Percentiles rank a stretch among this genome's conserved stretches.
Evolutionary conservation across 2,113 vertebrate species (phyloP).

Genomic region (Colinus virginianus): DNA sequence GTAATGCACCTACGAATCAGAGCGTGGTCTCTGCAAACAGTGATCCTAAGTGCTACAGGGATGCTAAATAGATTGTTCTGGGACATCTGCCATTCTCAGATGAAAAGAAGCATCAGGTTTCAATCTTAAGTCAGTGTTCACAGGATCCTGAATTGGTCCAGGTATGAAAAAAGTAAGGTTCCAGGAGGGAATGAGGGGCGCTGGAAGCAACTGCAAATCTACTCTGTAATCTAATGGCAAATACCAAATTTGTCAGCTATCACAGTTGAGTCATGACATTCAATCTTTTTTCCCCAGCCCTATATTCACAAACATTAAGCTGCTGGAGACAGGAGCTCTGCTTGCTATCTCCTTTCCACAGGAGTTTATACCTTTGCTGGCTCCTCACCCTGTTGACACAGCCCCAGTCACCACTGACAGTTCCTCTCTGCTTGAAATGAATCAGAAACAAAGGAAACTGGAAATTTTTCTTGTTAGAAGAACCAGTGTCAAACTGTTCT

Average conservation of each 20-base stretch:
- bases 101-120: neutral
- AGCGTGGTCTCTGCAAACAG: neutral
- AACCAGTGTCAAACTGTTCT: slow-evolving; percentile 18
- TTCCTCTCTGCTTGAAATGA: neutral
- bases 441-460: neutral
- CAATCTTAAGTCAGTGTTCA: neutral
- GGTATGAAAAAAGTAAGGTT: neutral
- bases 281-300: neutral
- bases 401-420: neutral
- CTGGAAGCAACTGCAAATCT: neutral
- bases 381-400: neutral
- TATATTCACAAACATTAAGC: neutral
- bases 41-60: neutral
- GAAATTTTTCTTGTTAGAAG: neutral
- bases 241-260: neutral
- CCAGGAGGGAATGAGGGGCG: neutral
- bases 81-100: neutral
- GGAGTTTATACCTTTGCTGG: neutral
- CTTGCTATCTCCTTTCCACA: neutral
- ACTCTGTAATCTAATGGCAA: neutral
- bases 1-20: neutral
- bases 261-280: neutral
- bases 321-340: too few relatives aligned
- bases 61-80: neutral
- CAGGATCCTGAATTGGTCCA: neutral